These are phyloP conservation scores for Idaea dimidiata DNA, from an alignment of 2,888 invertebrate species.

Conservation along the genomic window DNA sequence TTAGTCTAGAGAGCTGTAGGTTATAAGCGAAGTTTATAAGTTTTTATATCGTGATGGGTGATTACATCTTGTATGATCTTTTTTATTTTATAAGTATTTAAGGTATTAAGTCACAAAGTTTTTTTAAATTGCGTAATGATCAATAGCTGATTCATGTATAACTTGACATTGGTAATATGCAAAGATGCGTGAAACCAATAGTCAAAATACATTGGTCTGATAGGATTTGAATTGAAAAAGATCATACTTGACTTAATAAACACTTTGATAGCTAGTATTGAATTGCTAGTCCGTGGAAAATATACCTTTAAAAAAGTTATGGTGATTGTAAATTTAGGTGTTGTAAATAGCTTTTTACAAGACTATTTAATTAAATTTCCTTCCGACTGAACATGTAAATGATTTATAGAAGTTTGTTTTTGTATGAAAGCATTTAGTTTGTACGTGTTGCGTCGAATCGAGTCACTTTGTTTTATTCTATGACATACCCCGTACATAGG, in stretches of 20 bases:
- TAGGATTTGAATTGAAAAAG: too few species aligned
- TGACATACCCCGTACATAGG: too few species aligned
- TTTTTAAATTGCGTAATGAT: too few species aligned
- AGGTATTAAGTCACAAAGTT: not conserved
- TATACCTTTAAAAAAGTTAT: constrained; percentile 19
- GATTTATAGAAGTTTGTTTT: constrained; percentile 48
- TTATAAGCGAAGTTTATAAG: too few species aligned
- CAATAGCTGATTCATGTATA: too few species aligned
- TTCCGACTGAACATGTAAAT: constrained; percentile 71
- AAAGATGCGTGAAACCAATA: too few species aligned
- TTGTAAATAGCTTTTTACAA: constrained; percentile 40
- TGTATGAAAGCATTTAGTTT: constrained; percentile 30
- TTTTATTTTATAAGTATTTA: constrained; percentile 10
- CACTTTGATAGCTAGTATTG: constrained; percentile 18
- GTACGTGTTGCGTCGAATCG: constrained; percentile 27
- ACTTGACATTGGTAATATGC: too few species aligned
- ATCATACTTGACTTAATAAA: not conserved
- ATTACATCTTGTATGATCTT: constrained; percentile 2
- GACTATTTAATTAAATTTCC: constrained; percentile 43
- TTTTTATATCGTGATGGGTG: not conserved
- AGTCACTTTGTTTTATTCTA: not conserved
- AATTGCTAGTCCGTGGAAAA: constrained; percentile 25
- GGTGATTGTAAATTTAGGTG: constrained; percentile 27
- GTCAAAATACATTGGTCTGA: too few species aligned
- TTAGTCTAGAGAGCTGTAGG: too few species aligned